phyloP scores from a whole-genome alignment of 2,888 invertebrate species.

The Tetragnatha montana region DNA sequence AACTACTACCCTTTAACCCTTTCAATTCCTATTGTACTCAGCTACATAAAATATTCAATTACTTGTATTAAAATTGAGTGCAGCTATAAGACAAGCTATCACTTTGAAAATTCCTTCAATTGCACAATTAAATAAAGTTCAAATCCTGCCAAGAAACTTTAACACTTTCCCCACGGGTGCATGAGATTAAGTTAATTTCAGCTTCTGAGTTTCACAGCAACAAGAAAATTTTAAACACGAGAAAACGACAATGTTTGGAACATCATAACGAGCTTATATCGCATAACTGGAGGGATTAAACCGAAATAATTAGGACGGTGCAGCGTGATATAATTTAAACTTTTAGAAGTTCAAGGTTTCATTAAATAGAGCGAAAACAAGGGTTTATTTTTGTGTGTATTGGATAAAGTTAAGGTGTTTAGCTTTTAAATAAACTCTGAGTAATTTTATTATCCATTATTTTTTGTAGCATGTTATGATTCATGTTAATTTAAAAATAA shows the following conservation, averaged over 20 bases:
- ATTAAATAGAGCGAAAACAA: not conserved
- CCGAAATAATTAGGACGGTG: not conserved
- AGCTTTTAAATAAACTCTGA: not conserved
- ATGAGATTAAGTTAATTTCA: not conserved
- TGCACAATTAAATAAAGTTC: not conserved
- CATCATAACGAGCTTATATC: slow-evolving; percentile 21
- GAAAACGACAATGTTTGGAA: not conserved
- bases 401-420: not conserved
- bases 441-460: no score
- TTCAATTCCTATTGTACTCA: no score
- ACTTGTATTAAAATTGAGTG: no score
- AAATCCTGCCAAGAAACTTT: not conserved
- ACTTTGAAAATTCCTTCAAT: not conserved
- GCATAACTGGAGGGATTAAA: slow-evolving; percentile 7
- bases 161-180: not conserved
- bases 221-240: not conserved
- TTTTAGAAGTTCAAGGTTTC: not conserved
- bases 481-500: no score
- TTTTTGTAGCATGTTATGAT: no score
- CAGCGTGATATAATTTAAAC: not conserved
- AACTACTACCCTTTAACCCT: no score
- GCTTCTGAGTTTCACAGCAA: not conserved
- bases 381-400: not conserved
- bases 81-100: not conserved
- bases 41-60: no score